Evolutionary conservation across 2,113 vertebrate species (phyloP).

Genomic region (Takifugu bimaculatus): DNA sequence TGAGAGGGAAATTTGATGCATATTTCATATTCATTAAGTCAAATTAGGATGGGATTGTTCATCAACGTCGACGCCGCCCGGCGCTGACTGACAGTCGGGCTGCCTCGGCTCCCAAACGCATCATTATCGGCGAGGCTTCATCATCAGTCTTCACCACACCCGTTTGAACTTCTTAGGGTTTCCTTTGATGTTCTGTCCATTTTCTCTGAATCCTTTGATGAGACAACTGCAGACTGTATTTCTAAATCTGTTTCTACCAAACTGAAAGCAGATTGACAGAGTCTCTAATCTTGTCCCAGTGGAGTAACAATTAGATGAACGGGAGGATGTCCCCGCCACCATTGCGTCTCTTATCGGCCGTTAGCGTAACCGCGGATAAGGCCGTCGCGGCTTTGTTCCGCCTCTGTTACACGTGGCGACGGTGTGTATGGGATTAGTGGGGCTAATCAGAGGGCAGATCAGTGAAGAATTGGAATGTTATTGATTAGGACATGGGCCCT

Average conservation of each 20-base stretch:
- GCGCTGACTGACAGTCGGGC: conserved; percentile 30
- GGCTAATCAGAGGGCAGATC: conserved; percentile 73
- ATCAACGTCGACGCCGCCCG: conserved; percentile 20
- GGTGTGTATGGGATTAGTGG: conserved; percentile 69
- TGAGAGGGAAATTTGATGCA: conserved; percentile 45
- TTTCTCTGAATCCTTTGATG: no score
- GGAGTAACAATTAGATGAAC: no score
- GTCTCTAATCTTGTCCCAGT: conserved; percentile 2
- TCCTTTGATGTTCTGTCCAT: no score
- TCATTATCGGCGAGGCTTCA: conserved; percentile 24
- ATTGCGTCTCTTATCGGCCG: conserved; percentile 20
- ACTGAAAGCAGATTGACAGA: conserved; percentile 2
- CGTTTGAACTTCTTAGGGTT: no score
- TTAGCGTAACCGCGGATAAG: conserved; percentile 58
- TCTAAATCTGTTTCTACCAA: no score
- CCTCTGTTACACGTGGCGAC: conserved; percentile 59
- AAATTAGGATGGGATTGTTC: conserved; percentile 54
- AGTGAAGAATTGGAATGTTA: conserved; percentile 74
- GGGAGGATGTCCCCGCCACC: conserved; percentile 30
- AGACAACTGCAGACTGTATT: no score
- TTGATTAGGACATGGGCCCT: conserved; percentile 74
- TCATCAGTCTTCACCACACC: no score
- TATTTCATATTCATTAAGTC: conserved; percentile 53
- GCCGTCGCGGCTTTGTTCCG: conserved; percentile 41
- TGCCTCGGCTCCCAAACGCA: conserved; percentile 8